Conservation (phyloP, 2,113 vertebrate species). For the mouse (Mus musculus) region DNA sequence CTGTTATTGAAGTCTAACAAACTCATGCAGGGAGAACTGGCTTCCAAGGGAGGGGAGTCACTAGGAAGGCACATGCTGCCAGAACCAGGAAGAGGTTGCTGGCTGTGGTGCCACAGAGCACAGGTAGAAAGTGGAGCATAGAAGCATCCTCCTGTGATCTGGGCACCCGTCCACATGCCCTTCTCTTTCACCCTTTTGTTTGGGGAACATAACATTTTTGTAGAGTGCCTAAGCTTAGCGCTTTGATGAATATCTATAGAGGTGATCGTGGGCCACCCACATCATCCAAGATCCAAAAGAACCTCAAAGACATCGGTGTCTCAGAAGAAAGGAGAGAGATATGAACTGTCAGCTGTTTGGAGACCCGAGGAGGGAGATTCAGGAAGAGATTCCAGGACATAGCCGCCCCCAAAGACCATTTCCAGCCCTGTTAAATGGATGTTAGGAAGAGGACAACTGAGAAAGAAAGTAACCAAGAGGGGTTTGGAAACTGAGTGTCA, state of each 20-base stretch:
- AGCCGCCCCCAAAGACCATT: not conserved
- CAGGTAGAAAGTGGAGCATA: too few relatives aligned
- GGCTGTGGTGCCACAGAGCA: not conserved
- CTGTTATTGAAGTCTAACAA: not conserved
- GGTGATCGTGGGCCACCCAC: not conserved
- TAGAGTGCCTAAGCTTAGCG: too few relatives aligned
- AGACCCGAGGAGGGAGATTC: too few relatives aligned
- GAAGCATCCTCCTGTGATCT: not conserved
- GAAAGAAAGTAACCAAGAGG: not conserved
- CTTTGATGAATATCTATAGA: not conserved
- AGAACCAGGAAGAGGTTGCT: not conserved
- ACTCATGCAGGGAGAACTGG: not conserved
- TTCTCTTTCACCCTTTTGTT: not conserved
- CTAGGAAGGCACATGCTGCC: not conserved
- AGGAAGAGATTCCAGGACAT: accelerated
- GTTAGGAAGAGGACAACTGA: accelerated
- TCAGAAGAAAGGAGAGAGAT: not conserved
- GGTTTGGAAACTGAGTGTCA: too few relatives aligned
- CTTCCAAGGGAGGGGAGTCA: not conserved
- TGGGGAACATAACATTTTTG: not conserved
- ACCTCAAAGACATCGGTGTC: not conserved
- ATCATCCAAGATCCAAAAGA: not conserved
- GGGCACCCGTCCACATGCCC: not conserved
- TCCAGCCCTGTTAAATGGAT: too few relatives aligned
- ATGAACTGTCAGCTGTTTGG: not conserved